phyloP scores from a whole-genome alignment of 2,113 vertebrate species.

The Ochotona princeps region DNA sequence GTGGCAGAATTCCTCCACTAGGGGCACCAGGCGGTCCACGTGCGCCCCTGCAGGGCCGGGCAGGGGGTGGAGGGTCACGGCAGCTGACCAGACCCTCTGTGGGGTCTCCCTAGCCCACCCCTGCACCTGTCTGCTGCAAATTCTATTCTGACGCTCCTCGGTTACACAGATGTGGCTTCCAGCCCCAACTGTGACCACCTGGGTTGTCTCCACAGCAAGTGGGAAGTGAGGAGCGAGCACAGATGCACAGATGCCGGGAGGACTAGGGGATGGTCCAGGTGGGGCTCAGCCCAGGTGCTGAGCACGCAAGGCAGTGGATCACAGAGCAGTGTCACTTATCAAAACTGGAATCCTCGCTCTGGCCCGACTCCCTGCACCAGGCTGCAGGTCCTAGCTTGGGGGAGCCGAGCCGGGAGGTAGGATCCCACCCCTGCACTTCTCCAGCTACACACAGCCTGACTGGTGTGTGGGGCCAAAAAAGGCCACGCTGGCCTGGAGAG shows the following conservation, averaged over 20 bases:
- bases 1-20: slow-evolving; percentile 92
- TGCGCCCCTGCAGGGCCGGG: slow-evolving; percentile 89
- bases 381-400: not conserved
- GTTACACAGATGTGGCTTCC: not conserved
- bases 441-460: not conserved
- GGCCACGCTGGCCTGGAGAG: not conserved
- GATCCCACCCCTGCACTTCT: not conserved
- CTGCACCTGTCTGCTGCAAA: not conserved
- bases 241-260: not conserved
- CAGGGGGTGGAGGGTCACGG: slow-evolving; percentile 9
- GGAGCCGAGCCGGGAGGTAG: not conserved
- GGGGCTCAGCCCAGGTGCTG: not conserved
- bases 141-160: not conserved
- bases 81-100: not conserved
- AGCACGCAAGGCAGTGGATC: not conserved
- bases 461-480: not conserved
- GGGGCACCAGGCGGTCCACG: slow-evolving; percentile 93
- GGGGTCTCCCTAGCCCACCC: not conserved
- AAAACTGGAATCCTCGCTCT: not conserved
- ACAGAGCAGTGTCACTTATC: not conserved
- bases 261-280: not conserved
- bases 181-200: not conserved
- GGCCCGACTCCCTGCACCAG: not conserved
- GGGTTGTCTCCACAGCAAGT: not conserved
- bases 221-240: not conserved